These are phyloP conservation scores for Caenorhabditis zanzibari DNA, from an alignment of 2,888 invertebrate genomes.

Conservation along the genomic window DNA sequence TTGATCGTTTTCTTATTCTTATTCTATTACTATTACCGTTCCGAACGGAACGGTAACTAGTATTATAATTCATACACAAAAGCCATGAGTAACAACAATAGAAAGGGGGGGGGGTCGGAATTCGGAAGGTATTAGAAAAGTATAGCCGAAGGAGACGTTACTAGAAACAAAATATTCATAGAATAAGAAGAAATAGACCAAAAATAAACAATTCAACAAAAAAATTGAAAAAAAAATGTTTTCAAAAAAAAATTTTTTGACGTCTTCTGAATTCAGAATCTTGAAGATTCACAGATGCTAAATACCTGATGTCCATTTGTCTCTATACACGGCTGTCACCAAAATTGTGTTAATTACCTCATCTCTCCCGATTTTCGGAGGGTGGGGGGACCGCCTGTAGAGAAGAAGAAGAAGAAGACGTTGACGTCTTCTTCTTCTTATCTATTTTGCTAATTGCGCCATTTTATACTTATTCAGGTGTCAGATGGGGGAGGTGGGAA, in stretches of 20 bases:
- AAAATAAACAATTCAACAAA: too few species aligned
- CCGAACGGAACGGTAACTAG: constrained; percentile 1
- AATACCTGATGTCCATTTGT: too few species aligned
- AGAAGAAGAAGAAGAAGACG: constrained; percentile 3
- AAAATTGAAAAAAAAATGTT: too few species aligned
- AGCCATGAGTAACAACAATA: too few species aligned
- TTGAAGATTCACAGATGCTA: not conserved
- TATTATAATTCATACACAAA: too few species aligned
- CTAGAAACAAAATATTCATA: too few species aligned
- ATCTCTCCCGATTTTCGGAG: not conserved
- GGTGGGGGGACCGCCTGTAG: constrained; percentile 24
- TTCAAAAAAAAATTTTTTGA: too few species aligned
- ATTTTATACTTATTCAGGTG: constrained; percentile 40
- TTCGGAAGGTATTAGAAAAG: too few species aligned
- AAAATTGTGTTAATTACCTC: constrained; percentile 66
- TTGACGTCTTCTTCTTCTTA: constrained; percentile 1
- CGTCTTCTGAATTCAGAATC: not conserved
- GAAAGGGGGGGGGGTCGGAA: too few species aligned
- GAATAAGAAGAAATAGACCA: too few species aligned
- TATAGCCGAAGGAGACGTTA: too few species aligned
- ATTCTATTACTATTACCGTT: not conserved
- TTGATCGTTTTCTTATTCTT: not conserved
- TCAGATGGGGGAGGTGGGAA: too few species aligned
- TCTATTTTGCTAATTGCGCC: constrained; percentile 39
- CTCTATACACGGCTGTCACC: constrained; percentile 41